Evolutionary conservation across 1,140 invertebrate species (phyloP), one percentile per base, ranked within the genome.

Genomic region (Grapholita molesta): DNA sequence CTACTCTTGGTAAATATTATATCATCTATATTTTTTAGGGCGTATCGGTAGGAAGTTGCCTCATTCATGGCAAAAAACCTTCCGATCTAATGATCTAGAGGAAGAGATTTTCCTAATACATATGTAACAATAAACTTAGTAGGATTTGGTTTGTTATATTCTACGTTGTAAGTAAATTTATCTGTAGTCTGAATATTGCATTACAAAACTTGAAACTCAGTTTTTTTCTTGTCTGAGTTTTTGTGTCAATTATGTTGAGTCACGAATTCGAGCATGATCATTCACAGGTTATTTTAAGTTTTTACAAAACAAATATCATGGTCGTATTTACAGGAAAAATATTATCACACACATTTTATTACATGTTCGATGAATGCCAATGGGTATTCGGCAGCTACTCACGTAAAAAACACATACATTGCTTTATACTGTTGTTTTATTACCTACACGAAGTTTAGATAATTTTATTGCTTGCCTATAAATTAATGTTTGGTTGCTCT

Each of bases 271-370:
- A 38, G 35, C 11, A 1, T 48, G 35, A 48, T 3, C n/a, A 15
- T 21, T 48, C 42, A 48, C 42, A 48, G 18, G 15, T 21, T 21
- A 48, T 48, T 48, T 48, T 15, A 21, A 2, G 18, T 21, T 9
- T 21, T 7, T 48, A 48, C 18, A 11, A 38, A n/a, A 15, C 35
- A 38, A 38, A 38, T 15, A 38, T 48, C 42, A n/a, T 48, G 42
- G 7, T 48, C 55, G 25, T 61, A 61, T n/a, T n/a, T n/a, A n/a
- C n/a, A n/a, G n/a, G n/a, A n/a, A 61, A 61, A 32, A 61, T 28
- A 28, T 15, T 61, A 61, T 61, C 28, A 61, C 30, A 61, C 30
- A 61, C 55, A 61, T 61, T 61, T 61, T 61, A 61, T 61, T 61
- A 61, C 55, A 30, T 32, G 55, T 61, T 61, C 55, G 55, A 61